Percentiles rank a stretch among this genome's conserved stretches.
Conservation (phyloP, 2,888 invertebrate species). For the Digitonthophagus gazella region DNA sequence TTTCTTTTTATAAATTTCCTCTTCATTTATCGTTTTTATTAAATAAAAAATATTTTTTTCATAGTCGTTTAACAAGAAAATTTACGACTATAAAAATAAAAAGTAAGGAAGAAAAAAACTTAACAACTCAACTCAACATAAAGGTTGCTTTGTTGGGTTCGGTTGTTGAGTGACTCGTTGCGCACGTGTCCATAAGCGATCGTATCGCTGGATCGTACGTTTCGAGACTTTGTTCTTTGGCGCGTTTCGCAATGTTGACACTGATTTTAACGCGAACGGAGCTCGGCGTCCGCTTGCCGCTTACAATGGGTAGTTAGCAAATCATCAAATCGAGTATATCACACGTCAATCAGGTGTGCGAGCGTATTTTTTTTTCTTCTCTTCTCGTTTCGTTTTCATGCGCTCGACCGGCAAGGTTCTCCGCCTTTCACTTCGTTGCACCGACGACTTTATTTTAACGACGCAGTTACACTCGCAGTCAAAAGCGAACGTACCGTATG, state of each 20-base stretch:
- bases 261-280: slow-evolving; percentile 8
- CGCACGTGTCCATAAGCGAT: slow-evolving; percentile 11
- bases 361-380: slow-evolving; percentile 3
- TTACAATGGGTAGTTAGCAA: slow-evolving; percentile 21
- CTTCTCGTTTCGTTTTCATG: not conserved
- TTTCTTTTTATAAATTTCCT: not conserved
- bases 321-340: slow-evolving; percentile 25
- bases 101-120: not conserved
- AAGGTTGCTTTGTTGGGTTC: not conserved
- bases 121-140: no score
- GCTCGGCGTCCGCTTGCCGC: not conserved
- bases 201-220: slow-evolving; percentile 10
- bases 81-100: not conserved
- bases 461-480: slow-evolving; percentile 19
- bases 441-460: slow-evolving; percentile 20
- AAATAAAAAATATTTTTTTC: not conserved
- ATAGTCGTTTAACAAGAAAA: not conserved
- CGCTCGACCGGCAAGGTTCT: slow-evolving; percentile 17
- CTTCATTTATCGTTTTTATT: not conserved
- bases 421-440: not conserved
- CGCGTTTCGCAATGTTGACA: slow-evolving; percentile 20
- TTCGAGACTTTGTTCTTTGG: slow-evolving; percentile 10
- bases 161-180: not conserved
- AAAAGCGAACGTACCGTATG: not conserved
- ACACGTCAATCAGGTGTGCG: slow-evolving; percentile 21